Evolutionary conservation across 2,888 invertebrate genomes (phyloP), one percentile per base, ranked within the genome.

Genomic region (Leptogaster cylindrica): DNA sequence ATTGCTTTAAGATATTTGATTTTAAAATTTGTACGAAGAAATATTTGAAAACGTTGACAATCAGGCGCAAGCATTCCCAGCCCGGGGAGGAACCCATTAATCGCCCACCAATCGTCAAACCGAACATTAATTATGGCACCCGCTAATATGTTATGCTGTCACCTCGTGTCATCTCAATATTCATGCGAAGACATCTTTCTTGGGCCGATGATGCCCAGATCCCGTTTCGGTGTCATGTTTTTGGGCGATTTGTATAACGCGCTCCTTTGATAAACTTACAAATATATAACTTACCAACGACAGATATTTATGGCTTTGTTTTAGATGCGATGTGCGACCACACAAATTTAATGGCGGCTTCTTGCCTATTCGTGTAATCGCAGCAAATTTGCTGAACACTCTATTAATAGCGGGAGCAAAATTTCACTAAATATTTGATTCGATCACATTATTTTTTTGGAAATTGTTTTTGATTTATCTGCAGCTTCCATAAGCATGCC

Each of bases 201-300:
- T 66, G 63, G 28, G 52, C 36, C 16, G 63, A 52, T 70, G 65
- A 70, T 72, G 65, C 46, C n/a, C n/a, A 12, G 27, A 12, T 52
- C 31, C 44, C 41, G 31, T 18, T 73, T 72, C 66, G 74, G 74
- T 79, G 79, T 78, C 79, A 77, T 78, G 79, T 78, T 78, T 78
- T 76, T 76, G 75, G 73, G 76, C 76, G 75, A 78, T 78, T 78
- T 78, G 78, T 78, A 78, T 77, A 72, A n/a, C 74, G 72, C 74
- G 69, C 58, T 58, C 28, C 72, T 71, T 71, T 70, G 48, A 48
- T 65, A 50, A 20, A 65, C 23, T 25, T 36, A 39, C 25, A 36
- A 39, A 50, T 18, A 50, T 48, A 46, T 39, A 36, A 33, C 36
- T 25, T 48, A 58, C 12, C 36, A 23, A 18, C 73, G 72, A 73